Conservation (phyloP, 2,797 vertebrate species). For the Sparidentex hasta region DNA sequence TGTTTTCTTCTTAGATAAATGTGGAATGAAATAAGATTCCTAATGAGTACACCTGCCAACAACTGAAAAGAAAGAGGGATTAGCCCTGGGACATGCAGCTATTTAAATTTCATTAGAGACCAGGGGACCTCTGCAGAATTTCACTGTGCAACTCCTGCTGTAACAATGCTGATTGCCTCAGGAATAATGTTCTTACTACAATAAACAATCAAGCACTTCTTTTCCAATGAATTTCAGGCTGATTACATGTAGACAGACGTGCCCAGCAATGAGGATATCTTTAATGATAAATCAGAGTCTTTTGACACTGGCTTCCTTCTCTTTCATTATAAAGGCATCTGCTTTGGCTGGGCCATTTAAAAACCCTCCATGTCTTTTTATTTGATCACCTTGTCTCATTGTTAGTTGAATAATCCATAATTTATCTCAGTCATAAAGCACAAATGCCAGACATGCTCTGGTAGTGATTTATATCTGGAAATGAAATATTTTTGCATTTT, state of each 20-base stretch:
- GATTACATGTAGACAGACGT: slow-evolving; percentile 33
- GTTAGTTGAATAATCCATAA: background rate
- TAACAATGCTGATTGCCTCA: slow-evolving; percentile 35
- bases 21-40: slow-evolving; percentile 65
- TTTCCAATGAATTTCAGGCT: slow-evolving; percentile 30
- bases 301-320: background rate
- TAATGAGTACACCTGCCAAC: slow-evolving; percentile 71
- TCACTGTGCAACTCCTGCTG: slow-evolving; percentile 31
- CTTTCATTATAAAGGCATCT: background rate
- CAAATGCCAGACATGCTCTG: background rate
- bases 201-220: slow-evolving; percentile 44
- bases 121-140: slow-evolving; percentile 59
- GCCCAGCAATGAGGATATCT: slow-evolving; percentile 11
- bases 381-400: background rate
- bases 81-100: slow-evolving; percentile 51
- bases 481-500: background rate
- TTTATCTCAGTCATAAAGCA: background rate
- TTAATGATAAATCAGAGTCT: slow-evolving; percentile 32
- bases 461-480: background rate
- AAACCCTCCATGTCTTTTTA: background rate
- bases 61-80: slow-evolving; percentile 46
- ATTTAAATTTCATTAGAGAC: slow-evolving; percentile 74
- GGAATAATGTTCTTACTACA: slow-evolving; percentile 44
- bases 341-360: slow-evolving; percentile 1
- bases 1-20: slow-evolving; percentile 57